A percentile compares a stretch with the other conserved stretches of the same genome.
These are phyloP conservation scores for Todiramphus chloris DNA, from an alignment of 2,113 vertebrate genomes.

Conservation along the genomic window DNA sequence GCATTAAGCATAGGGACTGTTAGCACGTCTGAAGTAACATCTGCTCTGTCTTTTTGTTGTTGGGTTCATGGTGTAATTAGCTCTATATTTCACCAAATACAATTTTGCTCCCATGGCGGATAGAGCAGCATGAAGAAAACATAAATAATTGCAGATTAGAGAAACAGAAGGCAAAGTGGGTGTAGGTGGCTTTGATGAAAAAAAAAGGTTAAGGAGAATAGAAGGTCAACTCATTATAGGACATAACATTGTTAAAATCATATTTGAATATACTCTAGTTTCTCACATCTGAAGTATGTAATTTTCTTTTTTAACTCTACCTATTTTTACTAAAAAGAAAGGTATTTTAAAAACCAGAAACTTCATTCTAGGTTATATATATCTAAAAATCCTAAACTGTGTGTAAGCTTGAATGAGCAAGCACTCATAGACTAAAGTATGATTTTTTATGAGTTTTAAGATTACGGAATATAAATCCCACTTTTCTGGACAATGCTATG, in stretches of 20 bases:
- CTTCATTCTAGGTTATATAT: not conserved
- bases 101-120: conserved; percentile 81
- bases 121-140: conserved; percentile 82
- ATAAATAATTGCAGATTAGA: conserved; percentile 88
- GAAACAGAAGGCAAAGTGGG: conserved; percentile 85
- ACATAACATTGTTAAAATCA: conserved; percentile 66
- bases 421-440: not conserved
- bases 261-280: conserved; percentile 43
- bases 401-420: not conserved
- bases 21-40: conserved; percentile 84
- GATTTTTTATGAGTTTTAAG: not conserved
- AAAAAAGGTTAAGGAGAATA: conserved; percentile 82
- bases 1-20: conserved; percentile 74
- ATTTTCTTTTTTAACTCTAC: conserved; percentile 47
- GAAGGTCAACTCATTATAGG: conserved; percentile 78
- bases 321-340: conserved; percentile 7
- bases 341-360: not conserved
- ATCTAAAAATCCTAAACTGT: conserved; percentile 9
- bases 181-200: conserved; percentile 80
- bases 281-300: conserved; percentile 46
- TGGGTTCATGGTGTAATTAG: conserved; percentile 84
- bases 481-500: not conserved
- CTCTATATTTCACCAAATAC: conserved; percentile 86
- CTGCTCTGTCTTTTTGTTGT: conserved; percentile 86
- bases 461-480: not conserved